These are phyloP conservation scores for Bombus waltoni DNA, from an alignment of 1,140 invertebrate genomes.

Conservation along the genomic window DNA sequence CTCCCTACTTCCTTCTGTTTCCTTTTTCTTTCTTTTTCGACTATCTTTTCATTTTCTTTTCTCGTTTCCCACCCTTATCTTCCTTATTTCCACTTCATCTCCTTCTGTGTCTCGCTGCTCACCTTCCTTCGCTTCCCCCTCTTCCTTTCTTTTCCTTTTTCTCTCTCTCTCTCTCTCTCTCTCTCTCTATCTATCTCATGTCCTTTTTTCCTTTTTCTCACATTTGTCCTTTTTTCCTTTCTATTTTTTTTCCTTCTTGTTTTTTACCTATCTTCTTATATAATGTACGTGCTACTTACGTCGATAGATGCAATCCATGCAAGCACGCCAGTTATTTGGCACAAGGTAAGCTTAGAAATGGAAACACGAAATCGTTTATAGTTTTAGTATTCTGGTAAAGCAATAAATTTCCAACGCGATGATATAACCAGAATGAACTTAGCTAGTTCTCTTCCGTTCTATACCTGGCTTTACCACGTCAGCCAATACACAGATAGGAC, in stretches of 20 bases:
- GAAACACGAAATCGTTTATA: neutral
- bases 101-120: neutral
- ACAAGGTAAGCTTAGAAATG: neutral
- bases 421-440: neutral
- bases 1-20: neutral
- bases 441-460: neutral
- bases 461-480: neutral
- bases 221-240: neutral
- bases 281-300: neutral
- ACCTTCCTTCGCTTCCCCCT: neutral
- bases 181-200: too few relatives aligned
- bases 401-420: slow-evolving; percentile 2
- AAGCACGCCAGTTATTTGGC: neutral
- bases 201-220: neutral
- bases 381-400: slow-evolving; percentile 1
- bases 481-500: neutral
- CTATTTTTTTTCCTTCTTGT: neutral
- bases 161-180: neutral
- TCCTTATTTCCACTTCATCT: neutral
- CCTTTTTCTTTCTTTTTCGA: neutral
- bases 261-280: neutral
- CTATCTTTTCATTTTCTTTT: neutral
- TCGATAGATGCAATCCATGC: neutral
- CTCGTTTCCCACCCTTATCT: neutral
- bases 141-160: neutral